A percentile compares a stretch with the other conserved stretches of the same genome.
phyloP scores from a whole-genome alignment of 35 echinoderm and acorn worm species.

The Holothuria glaberrima region DNA sequence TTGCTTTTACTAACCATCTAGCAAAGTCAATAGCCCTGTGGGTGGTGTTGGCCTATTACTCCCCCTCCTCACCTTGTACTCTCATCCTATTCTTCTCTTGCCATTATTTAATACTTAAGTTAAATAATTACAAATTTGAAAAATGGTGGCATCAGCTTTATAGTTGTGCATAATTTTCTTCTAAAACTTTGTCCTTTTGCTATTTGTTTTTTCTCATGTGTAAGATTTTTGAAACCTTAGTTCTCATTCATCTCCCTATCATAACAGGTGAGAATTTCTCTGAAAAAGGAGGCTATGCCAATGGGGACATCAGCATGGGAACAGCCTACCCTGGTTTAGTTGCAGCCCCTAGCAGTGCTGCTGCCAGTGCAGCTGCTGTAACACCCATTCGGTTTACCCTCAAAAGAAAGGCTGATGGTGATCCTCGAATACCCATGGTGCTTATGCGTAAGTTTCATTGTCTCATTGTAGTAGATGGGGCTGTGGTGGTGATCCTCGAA shows the following conservation, averaged over 20 bases:
- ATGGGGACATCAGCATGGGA: constrained; percentile 34
- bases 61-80: too few species aligned
- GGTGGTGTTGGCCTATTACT: too few species aligned
- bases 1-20: too few species aligned
- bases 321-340: constrained; percentile 15
- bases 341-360: constrained; percentile 21
- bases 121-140: too few species aligned
- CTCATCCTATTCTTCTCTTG: too few species aligned
- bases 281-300: constrained; percentile 32
- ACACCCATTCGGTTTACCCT: constrained; percentile 56
- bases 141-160: too few species aligned
- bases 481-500: constrained; percentile 40
- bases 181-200: neutral
- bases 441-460: constrained; percentile 54
- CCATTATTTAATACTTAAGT: too few species aligned
- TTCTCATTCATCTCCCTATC: neutral
- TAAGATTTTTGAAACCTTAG: neutral
- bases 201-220: neutral
- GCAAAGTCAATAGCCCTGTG: too few species aligned
- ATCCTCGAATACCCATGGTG: constrained; percentile 57
- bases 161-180: neutral
- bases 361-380: constrained; percentile 54
- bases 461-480: too few species aligned
- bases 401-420: constrained; percentile 52
- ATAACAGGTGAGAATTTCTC: constrained; percentile 30